phyloP scores from a whole-genome alignment of 2,888 invertebrate genomes.

The Leptinotarsa peninsularis region DNA sequence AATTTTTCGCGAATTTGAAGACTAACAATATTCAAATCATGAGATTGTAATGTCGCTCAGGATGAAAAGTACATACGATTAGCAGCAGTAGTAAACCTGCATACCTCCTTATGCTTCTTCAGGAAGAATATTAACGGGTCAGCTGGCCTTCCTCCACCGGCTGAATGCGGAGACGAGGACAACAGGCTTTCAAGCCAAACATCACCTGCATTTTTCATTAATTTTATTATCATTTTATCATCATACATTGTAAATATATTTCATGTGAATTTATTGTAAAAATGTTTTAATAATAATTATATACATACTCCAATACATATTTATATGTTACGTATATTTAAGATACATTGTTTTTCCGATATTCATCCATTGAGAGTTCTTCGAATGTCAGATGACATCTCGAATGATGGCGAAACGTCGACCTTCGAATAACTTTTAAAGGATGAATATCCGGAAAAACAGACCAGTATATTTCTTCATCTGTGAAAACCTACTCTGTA shows the following conservation, averaged over 20 bases:
- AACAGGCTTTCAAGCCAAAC: constrained; percentile 48
- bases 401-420: no score
- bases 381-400: no score
- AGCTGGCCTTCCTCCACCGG: constrained; percentile 37
- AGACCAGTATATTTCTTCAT: no score
- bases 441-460: no score
- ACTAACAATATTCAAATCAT: constrained; percentile 22
- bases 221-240: constrained; percentile 55
- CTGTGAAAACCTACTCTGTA: no score
- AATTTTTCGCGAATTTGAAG: constrained; percentile 18
- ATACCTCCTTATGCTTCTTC: constrained; percentile 36
- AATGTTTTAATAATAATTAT: constrained; percentile 56
- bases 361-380: no score
- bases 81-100: constrained; percentile 28
- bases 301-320: no score
- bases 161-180: constrained; percentile 46
- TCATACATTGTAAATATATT: constrained; percentile 58
- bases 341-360: no score
- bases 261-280: constrained; percentile 62
- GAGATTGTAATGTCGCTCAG: constrained; percentile 16
- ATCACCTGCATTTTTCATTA: constrained; percentile 33
- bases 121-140: constrained; percentile 31
- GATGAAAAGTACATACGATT: constrained; percentile 27
- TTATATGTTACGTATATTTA: no score
- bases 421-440: no score